phyloP scores from a whole-genome alignment of 2,113 vertebrate genomes.

The Capreolus pygargus region DNA sequence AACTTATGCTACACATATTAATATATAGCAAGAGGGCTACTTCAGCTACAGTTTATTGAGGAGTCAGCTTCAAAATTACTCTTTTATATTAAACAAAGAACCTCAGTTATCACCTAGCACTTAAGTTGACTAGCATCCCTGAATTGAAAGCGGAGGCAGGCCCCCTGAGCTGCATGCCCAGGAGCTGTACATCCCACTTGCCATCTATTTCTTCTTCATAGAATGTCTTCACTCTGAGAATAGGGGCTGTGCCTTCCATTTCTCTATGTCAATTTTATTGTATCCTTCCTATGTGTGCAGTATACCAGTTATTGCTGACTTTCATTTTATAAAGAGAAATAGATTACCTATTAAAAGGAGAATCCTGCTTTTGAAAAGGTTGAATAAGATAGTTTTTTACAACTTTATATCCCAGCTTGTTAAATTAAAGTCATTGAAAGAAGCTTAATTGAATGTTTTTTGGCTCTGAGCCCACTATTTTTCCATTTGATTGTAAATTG shows the following conservation, averaged over 20 bases:
- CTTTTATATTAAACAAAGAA: background rate
- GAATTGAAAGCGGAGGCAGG: background rate
- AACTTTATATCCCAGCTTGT: conserved; percentile 46
- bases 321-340: conserved; percentile 42
- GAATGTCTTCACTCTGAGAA: background rate
- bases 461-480: conserved; percentile 47
- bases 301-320: conserved; percentile 13
- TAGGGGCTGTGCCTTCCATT: background rate
- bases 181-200: background rate
- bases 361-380: conserved; percentile 43
- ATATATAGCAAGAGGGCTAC: background rate
- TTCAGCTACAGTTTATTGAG: background rate
- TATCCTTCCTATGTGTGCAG: background rate
- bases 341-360: conserved; percentile 48
- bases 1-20: background rate
- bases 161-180: background rate
- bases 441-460: conserved; percentile 52
- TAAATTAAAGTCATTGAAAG: conserved; percentile 47
- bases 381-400: conserved; percentile 30
- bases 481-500: conserved; percentile 55
- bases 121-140: background rate
- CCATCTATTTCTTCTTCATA: background rate
- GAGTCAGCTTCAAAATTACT: background rate
- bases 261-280: background rate
- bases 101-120: background rate